A percentile compares a stretch with the other conserved stretches of the same genome.
phyloP scores from a whole-genome alignment of 2,797 vertebrate genomes.

The Streptopelia turtur region DNA sequence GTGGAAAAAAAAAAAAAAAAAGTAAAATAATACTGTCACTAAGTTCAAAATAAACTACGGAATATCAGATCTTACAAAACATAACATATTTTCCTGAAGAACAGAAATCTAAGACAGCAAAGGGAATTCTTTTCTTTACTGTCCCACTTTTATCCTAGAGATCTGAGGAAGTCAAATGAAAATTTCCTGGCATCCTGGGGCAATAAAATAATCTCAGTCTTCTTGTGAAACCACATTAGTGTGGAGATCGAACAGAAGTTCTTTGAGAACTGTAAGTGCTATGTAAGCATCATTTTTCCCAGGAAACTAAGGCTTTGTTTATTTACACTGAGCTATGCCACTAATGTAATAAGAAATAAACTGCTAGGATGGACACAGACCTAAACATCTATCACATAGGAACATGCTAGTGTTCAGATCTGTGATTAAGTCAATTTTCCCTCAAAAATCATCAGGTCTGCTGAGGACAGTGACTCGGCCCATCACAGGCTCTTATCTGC shows the following conservation, averaged over 20 bases:
- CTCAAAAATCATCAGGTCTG: background rate
- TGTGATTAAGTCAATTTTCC: background rate
- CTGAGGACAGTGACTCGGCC: background rate
- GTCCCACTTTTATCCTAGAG: conserved; percentile 92
- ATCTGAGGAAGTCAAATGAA: conserved; percentile 91
- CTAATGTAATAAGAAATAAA: conserved; percentile 69
- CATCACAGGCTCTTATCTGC: background rate
- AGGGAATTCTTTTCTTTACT: conserved; percentile 86
- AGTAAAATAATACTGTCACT: conserved; percentile 87
- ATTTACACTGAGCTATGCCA: conserved; percentile 78
- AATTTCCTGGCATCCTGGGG: conserved; percentile 94
- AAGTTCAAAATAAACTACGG: conserved; percentile 88
- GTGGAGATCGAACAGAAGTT: conserved; percentile 81
- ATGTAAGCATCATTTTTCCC: conserved; percentile 82
- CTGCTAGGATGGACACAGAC: conserved; percentile 49
- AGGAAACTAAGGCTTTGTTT: conserved; percentile 80
- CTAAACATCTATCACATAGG: background rate
- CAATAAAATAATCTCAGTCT: conserved; percentile 92
- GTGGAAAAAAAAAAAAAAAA: conserved; percentile 19
- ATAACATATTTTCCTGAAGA: conserved; percentile 86
- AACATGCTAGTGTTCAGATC: background rate
- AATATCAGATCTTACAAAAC: conserved; percentile 85
- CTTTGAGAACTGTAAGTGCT: conserved; percentile 83
- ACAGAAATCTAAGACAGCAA: conserved; percentile 89
- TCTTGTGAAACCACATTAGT: conserved; percentile 89